phyloP scores from a whole-genome alignment of 1,140 invertebrate genomes.

The Leucophenga varia region DNA sequence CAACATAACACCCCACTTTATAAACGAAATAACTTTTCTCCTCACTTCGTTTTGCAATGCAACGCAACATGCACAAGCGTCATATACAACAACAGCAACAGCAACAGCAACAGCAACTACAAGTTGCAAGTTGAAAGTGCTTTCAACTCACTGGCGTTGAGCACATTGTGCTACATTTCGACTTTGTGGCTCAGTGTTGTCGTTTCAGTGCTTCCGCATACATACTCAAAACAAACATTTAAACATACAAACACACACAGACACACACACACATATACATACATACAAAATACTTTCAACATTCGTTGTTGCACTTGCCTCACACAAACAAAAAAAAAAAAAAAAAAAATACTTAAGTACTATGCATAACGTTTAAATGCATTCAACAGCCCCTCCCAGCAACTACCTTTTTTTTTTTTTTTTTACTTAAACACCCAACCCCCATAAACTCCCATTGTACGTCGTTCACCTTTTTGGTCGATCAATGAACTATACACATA shows the following conservation, averaged over 20 bases:
- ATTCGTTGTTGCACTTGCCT: too few species aligned
- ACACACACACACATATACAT: constrained; percentile 1
- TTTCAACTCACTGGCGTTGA: neutral
- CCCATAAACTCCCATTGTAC: neutral
- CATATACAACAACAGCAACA: constrained; percentile 12
- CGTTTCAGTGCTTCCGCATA: constrained; percentile 13
- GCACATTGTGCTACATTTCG: constrained; percentile 6
- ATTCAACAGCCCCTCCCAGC: too few species aligned
- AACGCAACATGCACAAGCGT: constrained; percentile 3
- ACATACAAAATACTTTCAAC: too few species aligned
- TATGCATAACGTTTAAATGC: too few species aligned
- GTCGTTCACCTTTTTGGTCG: constrained; percentile 19
- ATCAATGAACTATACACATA: constrained; percentile 17
- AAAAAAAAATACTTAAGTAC: too few species aligned
- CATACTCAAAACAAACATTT: constrained; percentile 1
- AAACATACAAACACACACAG: constrained; percentile 1
- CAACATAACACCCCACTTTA: too few species aligned
- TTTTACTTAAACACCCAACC: neutral
- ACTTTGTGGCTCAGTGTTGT: too few species aligned
- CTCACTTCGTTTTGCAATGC: too few species aligned
- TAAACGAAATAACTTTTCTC: too few species aligned
- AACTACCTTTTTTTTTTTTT: too few species aligned
- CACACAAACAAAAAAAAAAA: too few species aligned
- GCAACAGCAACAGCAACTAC: neutral
- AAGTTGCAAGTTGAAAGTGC: too few species aligned